Evolutionary conservation across 2,888 invertebrate genomes (phyloP).

Genomic region (Polylopha cassiicola): DNA sequence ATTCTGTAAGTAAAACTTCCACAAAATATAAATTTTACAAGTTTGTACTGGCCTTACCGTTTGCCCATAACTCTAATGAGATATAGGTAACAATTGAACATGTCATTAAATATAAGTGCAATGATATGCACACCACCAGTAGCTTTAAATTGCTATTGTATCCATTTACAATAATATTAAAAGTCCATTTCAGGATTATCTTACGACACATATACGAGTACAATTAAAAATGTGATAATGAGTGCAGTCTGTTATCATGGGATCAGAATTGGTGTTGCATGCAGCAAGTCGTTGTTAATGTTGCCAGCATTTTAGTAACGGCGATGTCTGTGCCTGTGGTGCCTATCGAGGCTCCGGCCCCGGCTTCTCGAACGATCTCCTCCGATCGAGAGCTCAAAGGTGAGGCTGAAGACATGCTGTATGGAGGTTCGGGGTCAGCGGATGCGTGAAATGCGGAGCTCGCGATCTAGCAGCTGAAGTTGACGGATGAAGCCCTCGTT

Average conservation of each 20-base stretch:
- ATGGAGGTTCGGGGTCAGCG: constrained; percentile 63
- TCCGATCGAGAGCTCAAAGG: constrained; percentile 37
- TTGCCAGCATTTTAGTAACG: constrained; percentile 28
- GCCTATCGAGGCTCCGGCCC: constrained; percentile 60
- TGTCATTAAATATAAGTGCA: too few species aligned
- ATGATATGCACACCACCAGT: too few species aligned
- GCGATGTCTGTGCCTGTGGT: constrained; percentile 43
- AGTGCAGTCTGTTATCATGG: background rate
- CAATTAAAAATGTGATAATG: too few species aligned
- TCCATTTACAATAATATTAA: background rate
- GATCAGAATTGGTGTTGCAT: background rate
- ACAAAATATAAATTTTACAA: constrained; percentile 22
- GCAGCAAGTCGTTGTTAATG: background rate
- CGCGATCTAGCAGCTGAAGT: constrained; percentile 82
- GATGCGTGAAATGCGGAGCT: constrained; percentile 71
- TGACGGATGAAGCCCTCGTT: constrained; percentile 89
- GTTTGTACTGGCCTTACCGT: constrained; percentile 15
- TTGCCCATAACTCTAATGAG: too few species aligned
- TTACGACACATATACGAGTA: background rate
- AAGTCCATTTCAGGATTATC: constrained; percentile 1
- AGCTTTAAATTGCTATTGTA: too few species aligned
- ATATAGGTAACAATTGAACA: too few species aligned
- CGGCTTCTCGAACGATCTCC: too few species aligned
- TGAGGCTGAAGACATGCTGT: constrained; percentile 43
- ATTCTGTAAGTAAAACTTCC: constrained; percentile 16